Percentiles rank a stretch among this genome's conserved stretches.
These are phyloP conservation scores for Sebastolobus altivelis DNA, from an alignment of 2,797 vertebrate genomes.

Conservation along the genomic window DNA sequence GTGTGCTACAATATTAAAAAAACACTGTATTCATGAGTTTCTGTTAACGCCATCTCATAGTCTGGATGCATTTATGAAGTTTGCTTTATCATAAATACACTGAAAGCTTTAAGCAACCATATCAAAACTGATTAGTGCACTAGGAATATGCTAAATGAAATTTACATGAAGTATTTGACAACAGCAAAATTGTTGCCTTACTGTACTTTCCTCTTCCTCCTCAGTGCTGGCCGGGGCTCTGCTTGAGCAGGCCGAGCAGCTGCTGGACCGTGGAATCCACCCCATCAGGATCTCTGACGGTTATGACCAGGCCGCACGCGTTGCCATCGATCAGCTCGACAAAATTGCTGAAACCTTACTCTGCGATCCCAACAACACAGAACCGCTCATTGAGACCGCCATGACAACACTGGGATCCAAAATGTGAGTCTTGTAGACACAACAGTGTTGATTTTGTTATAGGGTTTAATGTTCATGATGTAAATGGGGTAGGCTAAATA, in stretches of 20 bases:
- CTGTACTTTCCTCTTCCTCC: background rate
- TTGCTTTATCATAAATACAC: background rate
- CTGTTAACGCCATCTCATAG: background rate
- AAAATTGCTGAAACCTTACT: conserved; percentile 93
- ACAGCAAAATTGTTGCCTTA: background rate
- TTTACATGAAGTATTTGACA: background rate
- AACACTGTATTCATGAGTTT: background rate
- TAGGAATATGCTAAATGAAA: background rate
- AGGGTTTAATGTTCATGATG: background rate
- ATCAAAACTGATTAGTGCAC: background rate
- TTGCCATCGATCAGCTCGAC: conserved; percentile 93
- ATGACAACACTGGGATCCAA: conserved; percentile 98
- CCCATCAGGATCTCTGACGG: conserved; percentile 97
- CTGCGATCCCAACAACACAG: conserved; percentile 89
- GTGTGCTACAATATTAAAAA: background rate
- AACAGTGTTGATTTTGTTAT: background rate
- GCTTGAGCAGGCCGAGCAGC: conserved; percentile 94
- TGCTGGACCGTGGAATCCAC: conserved; percentile 96
- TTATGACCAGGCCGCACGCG: conserved; percentile 94
- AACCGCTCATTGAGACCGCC: conserved; percentile 96
- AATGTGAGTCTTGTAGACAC: conserved; percentile 87
- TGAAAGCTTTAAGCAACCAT: background rate
- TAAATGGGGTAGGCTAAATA: background rate
- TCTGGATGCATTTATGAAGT: background rate
- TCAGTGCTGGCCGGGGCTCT: conserved; percentile 95